Evolutionary conservation across 2,113 vertebrate species (phyloP).

Genomic region (Spea bombifrons): DNA sequence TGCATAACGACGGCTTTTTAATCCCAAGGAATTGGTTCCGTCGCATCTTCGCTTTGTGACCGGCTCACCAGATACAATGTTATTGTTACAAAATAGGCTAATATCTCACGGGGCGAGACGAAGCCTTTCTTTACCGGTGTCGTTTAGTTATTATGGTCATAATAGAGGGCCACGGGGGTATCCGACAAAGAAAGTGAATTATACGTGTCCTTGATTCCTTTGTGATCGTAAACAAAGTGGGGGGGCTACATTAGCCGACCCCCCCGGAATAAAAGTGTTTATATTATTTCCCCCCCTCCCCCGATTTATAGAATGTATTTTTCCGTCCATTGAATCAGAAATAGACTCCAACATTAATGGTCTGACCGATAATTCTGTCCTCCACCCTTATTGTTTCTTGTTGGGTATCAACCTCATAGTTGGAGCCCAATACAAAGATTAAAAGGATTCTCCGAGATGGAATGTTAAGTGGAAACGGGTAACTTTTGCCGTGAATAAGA

Average conservation of each 20-base stretch:
- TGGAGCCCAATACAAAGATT: background rate
- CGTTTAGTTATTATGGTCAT: background rate
- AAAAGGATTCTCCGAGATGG: slow-evolving; percentile 26
- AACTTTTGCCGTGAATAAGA: too few species aligned
- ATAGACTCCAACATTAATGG: slow-evolving; percentile 17
- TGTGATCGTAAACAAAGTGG: background rate
- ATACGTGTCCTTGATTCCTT: slow-evolving; percentile 30
- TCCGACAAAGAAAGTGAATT: slow-evolving; percentile 12
- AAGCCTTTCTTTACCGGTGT: background rate
- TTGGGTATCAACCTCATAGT: background rate
- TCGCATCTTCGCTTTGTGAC: slow-evolving; percentile 18
- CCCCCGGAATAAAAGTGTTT: background rate
- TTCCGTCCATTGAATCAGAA: slow-evolving; percentile 11
- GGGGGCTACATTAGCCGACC: slow-evolving; percentile 13
- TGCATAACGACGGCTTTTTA: background rate
- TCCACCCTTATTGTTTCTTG: slow-evolving; percentile 31
- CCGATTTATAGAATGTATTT: slow-evolving; percentile 20
- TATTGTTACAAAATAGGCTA: slow-evolving; percentile 20
- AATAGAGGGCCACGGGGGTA: slow-evolving; percentile 15
- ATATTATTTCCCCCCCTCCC: background rate
- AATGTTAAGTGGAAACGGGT: too few species aligned
- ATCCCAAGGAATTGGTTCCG: slow-evolving; percentile 18
- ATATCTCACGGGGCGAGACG: slow-evolving; percentile 16
- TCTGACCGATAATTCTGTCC: slow-evolving; percentile 2
- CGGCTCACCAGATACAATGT: background rate